Conservation (phyloP, 2,797 vertebrate species). For the Microhierax caerulescens region DNA sequence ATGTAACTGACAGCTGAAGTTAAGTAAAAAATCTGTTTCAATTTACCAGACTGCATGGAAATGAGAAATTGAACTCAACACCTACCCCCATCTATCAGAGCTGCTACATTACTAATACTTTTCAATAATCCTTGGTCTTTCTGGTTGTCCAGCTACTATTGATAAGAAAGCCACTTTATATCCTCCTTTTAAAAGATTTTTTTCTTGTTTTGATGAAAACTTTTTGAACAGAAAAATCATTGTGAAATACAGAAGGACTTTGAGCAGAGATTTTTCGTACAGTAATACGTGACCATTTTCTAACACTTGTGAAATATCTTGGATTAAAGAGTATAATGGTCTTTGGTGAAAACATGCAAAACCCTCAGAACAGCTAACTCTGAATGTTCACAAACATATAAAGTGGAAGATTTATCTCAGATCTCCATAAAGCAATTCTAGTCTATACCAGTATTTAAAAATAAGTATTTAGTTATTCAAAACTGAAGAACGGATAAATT, state of each 20-base stretch:
- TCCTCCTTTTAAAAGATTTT: neutral
- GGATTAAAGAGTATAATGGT: neutral
- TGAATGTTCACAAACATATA: neutral
- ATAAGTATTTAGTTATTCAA: neutral
- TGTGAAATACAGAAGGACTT: conserved; percentile 8
- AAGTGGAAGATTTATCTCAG: neutral
- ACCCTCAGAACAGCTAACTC: neutral
- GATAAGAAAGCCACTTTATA: neutral
- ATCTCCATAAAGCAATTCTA: neutral
- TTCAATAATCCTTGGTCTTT: neutral
- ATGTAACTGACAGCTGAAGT: conserved; percentile 18
- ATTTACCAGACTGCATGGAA: neutral
- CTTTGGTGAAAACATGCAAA: neutral
- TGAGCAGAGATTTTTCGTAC: neutral
- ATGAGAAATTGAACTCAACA: conserved; percentile 8
- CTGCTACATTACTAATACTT: neutral
- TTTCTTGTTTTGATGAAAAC: neutral
- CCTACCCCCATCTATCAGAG: neutral
- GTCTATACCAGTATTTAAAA: neutral
- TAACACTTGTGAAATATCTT: neutral
- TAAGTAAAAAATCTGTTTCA: conserved; percentile 26
- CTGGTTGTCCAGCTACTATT: neutral
- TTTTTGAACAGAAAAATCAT: neutral
- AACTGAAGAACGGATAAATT: neutral
- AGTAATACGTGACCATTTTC: neutral